A percentile compares a stretch with the other conserved stretches of the same genome.
These are phyloP conservation scores for Porites lobata DNA, from an alignment of 92 coral and sea anemone genomes.

Conservation along the genomic window DNA sequence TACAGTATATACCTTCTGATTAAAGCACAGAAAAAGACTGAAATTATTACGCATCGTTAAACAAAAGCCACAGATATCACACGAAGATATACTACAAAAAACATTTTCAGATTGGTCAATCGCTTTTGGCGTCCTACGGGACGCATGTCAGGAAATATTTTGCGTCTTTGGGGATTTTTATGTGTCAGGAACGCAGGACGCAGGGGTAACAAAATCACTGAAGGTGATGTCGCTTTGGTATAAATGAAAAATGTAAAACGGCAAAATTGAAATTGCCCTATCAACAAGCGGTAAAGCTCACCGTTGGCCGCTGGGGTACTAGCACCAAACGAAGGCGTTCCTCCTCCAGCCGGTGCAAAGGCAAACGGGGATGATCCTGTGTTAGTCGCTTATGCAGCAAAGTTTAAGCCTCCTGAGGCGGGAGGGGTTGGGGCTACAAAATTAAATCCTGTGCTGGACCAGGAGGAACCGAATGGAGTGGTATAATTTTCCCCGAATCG, in stretches of 20 bases:
- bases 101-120: no score
- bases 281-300: background rate
- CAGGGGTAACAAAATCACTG: no score
- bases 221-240: background rate
- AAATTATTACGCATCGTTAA: no score
- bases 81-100: no score
- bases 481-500: background rate
- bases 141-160: no score
- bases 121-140: no score
- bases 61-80: no score
- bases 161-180: no score
- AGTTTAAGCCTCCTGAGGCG: conserved; percentile 37
- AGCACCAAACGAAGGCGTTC: conserved; percentile 41
- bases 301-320: conserved; percentile 16
- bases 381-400: conserved; percentile 13
- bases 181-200: no score
- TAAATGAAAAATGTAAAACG: background rate
- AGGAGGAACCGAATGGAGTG: conserved; percentile 5
- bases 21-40: no score
- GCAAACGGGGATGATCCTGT: conserved; percentile 24
- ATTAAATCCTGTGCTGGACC: conserved; percentile 13
- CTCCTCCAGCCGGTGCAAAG: conserved; percentile 33
- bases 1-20: no score
- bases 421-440: conserved; percentile 32
- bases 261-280: no score